Conservation (phyloP, 2,113 vertebrate genomes). For the Anas platyrhynchos region DNA sequence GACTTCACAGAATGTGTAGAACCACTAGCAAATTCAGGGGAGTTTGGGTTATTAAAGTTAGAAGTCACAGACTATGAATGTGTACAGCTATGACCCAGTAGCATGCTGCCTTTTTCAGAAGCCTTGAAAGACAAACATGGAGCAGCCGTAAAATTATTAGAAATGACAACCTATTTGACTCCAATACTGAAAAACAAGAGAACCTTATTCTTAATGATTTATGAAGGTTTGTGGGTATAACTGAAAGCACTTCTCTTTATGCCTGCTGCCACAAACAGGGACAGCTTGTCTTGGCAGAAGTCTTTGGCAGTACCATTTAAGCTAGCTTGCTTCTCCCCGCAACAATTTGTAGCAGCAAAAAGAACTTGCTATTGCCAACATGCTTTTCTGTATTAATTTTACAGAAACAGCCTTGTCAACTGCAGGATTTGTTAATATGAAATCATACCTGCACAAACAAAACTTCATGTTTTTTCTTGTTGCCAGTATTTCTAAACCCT, state of each 20-base stretch:
- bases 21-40: neutral
- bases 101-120: neutral
- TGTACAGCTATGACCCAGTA: neutral
- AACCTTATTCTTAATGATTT: neutral
- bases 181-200: neutral
- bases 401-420: neutral
- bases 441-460: neutral
- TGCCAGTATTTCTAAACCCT: neutral
- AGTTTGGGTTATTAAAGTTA: neutral
- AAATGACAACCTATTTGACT: no score
- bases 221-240: no score
- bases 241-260: neutral
- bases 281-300: neutral
- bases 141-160: no score
- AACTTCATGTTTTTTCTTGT: neutral
- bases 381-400: neutral
- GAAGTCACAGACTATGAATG: neutral
- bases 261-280: neutral
- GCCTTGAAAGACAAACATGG: neutral
- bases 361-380: neutral
- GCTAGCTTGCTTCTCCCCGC: neutral
- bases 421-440: neutral
- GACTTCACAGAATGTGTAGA: neutral
- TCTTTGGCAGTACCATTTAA: no score
- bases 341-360: neutral